Percentiles rank a stretch among this genome's conserved stretches.
phyloP scores from a whole-genome alignment of 2,888 invertebrate genomes.

The Sphaeridia pumilis region DNA sequence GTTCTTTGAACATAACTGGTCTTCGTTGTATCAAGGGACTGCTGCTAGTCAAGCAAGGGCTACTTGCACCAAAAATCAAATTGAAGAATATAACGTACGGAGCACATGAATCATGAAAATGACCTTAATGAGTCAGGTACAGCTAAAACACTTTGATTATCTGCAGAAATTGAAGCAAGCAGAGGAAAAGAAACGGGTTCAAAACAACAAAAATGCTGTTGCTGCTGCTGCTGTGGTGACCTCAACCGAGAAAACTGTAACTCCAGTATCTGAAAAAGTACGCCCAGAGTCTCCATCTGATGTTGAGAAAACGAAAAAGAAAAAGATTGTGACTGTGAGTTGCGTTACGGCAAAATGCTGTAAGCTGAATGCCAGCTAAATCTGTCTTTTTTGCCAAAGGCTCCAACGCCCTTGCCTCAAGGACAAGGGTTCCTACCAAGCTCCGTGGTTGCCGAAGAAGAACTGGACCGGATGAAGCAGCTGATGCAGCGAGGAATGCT shows the following conservation, averaged over 20 bases:
- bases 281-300: constrained; percentile 25
- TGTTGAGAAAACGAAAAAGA: constrained; percentile 11
- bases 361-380: not conserved
- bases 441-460: constrained; percentile 52
- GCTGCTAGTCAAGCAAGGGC: constrained; percentile 65
- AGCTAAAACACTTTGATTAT: no score
- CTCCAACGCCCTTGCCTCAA: no score
- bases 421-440: constrained; percentile 1
- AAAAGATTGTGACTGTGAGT: constrained; percentile 6
- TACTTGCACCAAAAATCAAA: constrained; percentile 56
- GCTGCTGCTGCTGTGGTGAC: not conserved
- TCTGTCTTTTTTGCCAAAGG: not conserved
- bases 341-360: not conserved
- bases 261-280: constrained; percentile 15
- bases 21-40: constrained; percentile 59
- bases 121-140: not conserved
- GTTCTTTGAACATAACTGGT: constrained; percentile 60
- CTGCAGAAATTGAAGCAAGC: constrained; percentile 24
- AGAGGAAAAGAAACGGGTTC: constrained; percentile 29
- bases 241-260: not conserved
- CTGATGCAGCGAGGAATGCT: constrained; percentile 58
- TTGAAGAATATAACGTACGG: constrained; percentile 56
- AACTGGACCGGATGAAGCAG: constrained; percentile 54
- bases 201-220: no score
- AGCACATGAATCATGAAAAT: not conserved